Evolutionary conservation across 2,113 vertebrate species (phyloP).

Genomic region (Varanus komodoensis): DNA sequence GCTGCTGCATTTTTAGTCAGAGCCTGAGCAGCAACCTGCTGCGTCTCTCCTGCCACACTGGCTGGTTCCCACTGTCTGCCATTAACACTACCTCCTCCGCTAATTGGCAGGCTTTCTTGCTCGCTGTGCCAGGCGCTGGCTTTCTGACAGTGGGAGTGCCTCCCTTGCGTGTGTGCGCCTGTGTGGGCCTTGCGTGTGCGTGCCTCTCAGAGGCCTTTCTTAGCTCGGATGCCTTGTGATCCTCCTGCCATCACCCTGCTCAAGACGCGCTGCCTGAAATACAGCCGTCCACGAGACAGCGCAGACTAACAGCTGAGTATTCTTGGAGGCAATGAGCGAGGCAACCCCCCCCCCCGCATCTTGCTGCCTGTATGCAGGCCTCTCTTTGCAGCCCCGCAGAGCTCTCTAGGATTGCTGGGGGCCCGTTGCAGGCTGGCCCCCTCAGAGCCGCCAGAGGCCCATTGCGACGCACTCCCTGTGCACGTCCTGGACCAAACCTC

Average conservation of each 20-base stretch:
- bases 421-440: too few species aligned
- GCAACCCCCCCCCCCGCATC: too few species aligned
- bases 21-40: not conserved
- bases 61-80: not conserved
- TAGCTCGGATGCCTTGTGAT: not conserved
- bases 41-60: not conserved
- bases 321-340: too few species aligned
- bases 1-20: not conserved
- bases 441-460: too few species aligned
- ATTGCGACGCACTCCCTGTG: too few species aligned
- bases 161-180: not conserved
- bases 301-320: too few species aligned
- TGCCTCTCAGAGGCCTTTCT: not conserved
- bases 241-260: not conserved
- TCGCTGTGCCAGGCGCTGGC: not conserved
- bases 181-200: not conserved
- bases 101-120: conserved; percentile 5
- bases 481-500: too few species aligned
- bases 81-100: not conserved
- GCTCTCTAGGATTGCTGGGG: too few species aligned
- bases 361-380: too few species aligned
- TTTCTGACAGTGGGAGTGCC: not conserved
- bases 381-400: too few species aligned
- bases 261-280: not conserved
- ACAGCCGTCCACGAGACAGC: too few species aligned